Evolutionary conservation across 1,140 invertebrate genomes (phyloP), one percentile per base, ranked within the genome.

Genomic region (Pseudomyrmex flavicornis): DNA sequence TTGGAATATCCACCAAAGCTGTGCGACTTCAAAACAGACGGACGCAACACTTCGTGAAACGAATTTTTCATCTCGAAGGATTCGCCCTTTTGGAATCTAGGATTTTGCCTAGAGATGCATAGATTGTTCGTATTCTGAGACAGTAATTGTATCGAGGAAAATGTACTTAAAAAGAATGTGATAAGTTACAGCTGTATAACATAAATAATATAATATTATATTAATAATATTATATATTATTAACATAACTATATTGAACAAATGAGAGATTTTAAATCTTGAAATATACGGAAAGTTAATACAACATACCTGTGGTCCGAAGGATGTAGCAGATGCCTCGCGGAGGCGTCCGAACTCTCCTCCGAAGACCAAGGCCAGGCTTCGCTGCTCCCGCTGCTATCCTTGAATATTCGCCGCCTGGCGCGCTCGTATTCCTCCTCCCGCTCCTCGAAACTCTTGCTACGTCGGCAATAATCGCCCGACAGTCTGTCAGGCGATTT

Each of bases 381-480:
- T 17, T 93, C 94, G 73, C 91, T 84, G 54, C 92, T 90, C 3
- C 93, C 93, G 0, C 92, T 91, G 22, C 93, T 92, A 61, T 90
- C 94, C 8, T 94, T 97, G 90, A 98, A 98, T 93, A 98, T 98
- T 92, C 98, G 95, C 85, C 96, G 95, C 54, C 97, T 95, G 35
- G 96, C 97, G 89, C 97, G 96, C 90, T 98, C 97, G 93, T 98
- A 98, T 85, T 98, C 97, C 89, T 97, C 96, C 91, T 98, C 97
- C 35, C 98, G 94, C 93, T 99, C 98, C 93, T 99, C 98, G 90
- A 98, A 97, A 87, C 97, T 98, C 93, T 98, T 98, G 91, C 97
- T 97, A 62, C 97, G 95, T 73, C 96, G 95, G 80, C 95, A 96
- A 84, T 97, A 96, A 69, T 96, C 95, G 17, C 95, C 95, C 58